Base-by-base conservation (phyloP, 1,140 invertebrate species). In the Hormaphis cornu region DNA sequence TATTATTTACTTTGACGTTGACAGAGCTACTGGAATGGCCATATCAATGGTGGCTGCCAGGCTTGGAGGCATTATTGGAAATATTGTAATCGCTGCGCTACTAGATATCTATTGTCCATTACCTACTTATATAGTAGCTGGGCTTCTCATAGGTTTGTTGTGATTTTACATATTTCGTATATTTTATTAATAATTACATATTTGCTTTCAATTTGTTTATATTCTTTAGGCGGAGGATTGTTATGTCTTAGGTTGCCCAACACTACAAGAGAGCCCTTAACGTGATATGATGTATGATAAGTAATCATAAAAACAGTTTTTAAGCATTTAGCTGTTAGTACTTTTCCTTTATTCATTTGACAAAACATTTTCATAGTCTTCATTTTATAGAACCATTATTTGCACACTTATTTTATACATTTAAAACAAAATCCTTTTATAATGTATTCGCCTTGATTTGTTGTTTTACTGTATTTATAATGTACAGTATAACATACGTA, bases 1-100 rank as follows among this genome's bases (percentile, higher is more conserved):
- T 18, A 46, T 35, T 14, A 22, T 48, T 0, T 52, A 20, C n/a
- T 69, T 14, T 10, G 10, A 20, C 12, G n/a, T 35, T 28, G 1
- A 44, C 77, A 87, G 89, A 73, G 89, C 89, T 30, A 92, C 89
- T 22, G 89, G 89, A 72, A 89, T 92, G 70, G 89, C 89, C 22
- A 85, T 92, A 72, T 91, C 89, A 0, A 91, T 92, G 89, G 89
- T 91, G 8, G 89, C 89, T 1, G 89, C 89, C 10, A 82, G 89
- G 63, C 80, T 92, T 30, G 89, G 89, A 72, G 89, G 89, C 72
- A 91, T 92, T 74, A 89, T 91, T 76, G 89, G 89, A 54, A 92
- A 91, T 80, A 87, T 92, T 72, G 89, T 91, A 48, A 91, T 92
- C 73, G 89, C 89, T 48, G 85, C 87, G 72, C 80, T 92, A 35